Evolutionary conservation across 2,888 invertebrate species (phyloP), one percentile per base, ranked within the genome.

Genomic region (Trachelus stipa): DNA sequence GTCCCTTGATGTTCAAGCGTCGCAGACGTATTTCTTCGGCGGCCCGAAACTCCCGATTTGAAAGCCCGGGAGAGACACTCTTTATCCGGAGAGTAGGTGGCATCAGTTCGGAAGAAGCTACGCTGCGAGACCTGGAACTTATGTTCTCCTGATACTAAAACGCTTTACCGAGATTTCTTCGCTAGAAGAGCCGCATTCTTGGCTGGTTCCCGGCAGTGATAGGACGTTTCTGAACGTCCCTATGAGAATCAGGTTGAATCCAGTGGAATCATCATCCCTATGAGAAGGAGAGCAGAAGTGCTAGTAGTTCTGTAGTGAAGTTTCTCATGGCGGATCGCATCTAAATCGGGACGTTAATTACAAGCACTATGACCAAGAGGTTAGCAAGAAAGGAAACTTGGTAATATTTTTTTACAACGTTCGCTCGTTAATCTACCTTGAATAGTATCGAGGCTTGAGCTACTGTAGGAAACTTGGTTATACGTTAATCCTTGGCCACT

Each of bases 141-240:
- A 78, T 82, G 79, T 71, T 77, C 74, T 75, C 82, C 82, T 56
- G 77, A 81, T 82, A 82, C 71, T 73, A 33, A 81, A 82, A 82
- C 79, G 80, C 79, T 76, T 77, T 74, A 74, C 74, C 35, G 81
- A 82, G 82, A 82, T 81, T 81, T 82, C 82, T 81, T 82, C 81
- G 76, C 80, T 78, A 80, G 75, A 37, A 80, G 34, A n/a, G 73
- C 34, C 35, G 40, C 75, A 79, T 81, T 79, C 76, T 79, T 79
- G 73, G 33, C 23, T 23, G 56, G 23, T 56, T 56, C 56, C 23
- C 23, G 56, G 23, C 56, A 15, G 56, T 1, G 56, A 56, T 56
- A 56, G 23, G 56, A 56, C 23, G 56, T 23, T 23, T 56, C 23
- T 0, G 56, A 56, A 56, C 56, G 56, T 23, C 56, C 15, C 56